A percentile compares a stretch with the other conserved stretches of the same genome.
Conservation (phyloP, 2,888 invertebrate genomes). For the Zelleria hepariella region DNA sequence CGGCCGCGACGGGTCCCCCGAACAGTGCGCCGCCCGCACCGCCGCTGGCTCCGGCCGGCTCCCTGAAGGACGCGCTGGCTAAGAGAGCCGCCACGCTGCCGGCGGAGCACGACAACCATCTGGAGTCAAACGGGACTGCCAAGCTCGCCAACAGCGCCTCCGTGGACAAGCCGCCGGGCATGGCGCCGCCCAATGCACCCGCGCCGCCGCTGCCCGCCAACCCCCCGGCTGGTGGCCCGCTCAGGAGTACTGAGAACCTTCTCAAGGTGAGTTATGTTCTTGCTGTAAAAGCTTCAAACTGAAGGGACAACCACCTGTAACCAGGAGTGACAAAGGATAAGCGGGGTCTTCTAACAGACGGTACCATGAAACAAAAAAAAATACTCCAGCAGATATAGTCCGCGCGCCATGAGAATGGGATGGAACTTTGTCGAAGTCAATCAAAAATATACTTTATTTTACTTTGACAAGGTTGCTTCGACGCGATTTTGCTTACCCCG, state of each 20-base stretch:
- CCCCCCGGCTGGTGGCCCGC: conserved; percentile 31
- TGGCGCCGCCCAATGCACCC: conserved; percentile 55
- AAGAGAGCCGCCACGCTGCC: conserved; percentile 61
- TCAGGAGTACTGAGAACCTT: conserved; percentile 61
- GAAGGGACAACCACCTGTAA: too few species aligned
- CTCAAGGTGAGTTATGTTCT: conserved; percentile 41
- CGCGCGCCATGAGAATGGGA: too few species aligned
- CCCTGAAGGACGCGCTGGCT: conserved; percentile 64
- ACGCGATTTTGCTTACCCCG: too few species aligned
- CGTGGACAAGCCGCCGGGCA: conserved; percentile 46
- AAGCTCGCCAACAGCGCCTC: conserved; percentile 60
- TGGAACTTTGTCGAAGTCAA: too few species aligned
- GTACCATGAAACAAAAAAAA: too few species aligned
- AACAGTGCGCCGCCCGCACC: conserved; percentile 31
- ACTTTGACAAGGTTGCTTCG: too few species aligned
- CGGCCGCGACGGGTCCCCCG: conserved; percentile 54
- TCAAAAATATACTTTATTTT: too few species aligned
- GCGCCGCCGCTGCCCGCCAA: conserved; percentile 60
- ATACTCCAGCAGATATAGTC: too few species aligned
- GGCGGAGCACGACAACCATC: conserved; percentile 53
- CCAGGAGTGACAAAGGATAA: too few species aligned
- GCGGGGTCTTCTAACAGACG: too few species aligned
- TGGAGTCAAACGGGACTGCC: conserved; percentile 61
- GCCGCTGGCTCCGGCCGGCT: conserved; percentile 63
- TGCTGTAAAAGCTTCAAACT: not conserved